A percentile compares a stretch with the other conserved stretches of the same genome.
Conservation (phyloP, 1,140 invertebrate species). For the Oncopeltus fasciatus region DNA sequence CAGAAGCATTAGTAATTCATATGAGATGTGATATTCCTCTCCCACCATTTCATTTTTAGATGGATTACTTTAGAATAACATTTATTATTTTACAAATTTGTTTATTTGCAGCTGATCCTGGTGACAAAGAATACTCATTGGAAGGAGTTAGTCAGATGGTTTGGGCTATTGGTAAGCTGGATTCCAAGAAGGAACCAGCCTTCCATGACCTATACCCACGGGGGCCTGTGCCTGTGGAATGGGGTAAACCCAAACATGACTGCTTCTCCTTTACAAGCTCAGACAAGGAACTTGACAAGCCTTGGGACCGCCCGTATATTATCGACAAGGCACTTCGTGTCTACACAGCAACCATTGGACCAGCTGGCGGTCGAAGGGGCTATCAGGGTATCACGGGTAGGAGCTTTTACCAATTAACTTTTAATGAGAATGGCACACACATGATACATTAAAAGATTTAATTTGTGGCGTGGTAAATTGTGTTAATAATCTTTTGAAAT, state of each 20-base stretch:
- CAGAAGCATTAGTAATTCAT: too few relatives aligned
- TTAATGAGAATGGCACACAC: too few relatives aligned
- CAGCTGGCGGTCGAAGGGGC: slow-evolving; percentile 58
- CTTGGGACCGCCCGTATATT: slow-evolving; percentile 61
- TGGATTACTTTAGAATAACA: too few relatives aligned
- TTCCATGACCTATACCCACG: slow-evolving; percentile 73
- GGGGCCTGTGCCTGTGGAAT: slow-evolving; percentile 45
- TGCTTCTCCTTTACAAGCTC: slow-evolving; percentile 52
- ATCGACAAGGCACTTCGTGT: slow-evolving; percentile 60
- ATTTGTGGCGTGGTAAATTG: too few relatives aligned
- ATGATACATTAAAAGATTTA: too few relatives aligned
- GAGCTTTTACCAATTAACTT: too few relatives aligned
- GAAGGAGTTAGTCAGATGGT: slow-evolving; percentile 53
- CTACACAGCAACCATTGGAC: slow-evolving; percentile 62
- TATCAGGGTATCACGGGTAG: slow-evolving; percentile 61
- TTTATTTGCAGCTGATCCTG: slow-evolving; percentile 44
- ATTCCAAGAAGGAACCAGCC: slow-evolving; percentile 60
- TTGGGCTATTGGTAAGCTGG: slow-evolving; percentile 73
- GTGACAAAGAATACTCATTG: slow-evolving; percentile 58
- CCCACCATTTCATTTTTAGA: too few relatives aligned
- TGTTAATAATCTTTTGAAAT: too few relatives aligned
- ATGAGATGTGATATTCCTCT: too few relatives aligned
- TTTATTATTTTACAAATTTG: too few relatives aligned
- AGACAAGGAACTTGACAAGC: slow-evolving; percentile 34
- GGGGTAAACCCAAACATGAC: slow-evolving; percentile 43